Conservation (phyloP, 2,113 vertebrate species). For the Phycodurus eques region DNA sequence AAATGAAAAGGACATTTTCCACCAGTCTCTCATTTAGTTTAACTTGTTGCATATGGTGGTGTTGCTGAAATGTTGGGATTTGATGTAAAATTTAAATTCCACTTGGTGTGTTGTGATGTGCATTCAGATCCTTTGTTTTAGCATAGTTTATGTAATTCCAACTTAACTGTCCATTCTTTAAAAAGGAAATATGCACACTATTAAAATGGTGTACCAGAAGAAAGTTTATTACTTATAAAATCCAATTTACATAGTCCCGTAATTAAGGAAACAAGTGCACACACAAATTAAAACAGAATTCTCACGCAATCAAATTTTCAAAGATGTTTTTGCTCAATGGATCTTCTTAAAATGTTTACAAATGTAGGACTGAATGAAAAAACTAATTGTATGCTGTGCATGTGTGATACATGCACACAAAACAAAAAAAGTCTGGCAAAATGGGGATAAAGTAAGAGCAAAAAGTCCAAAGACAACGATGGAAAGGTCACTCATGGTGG, state of each 20-base stretch:
- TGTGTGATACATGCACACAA: conserved; percentile 19
- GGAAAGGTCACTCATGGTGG: background rate
- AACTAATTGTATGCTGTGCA: conserved; percentile 4
- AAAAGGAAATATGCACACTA: background rate
- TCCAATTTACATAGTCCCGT: conserved; percentile 56
- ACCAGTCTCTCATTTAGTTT: background rate
- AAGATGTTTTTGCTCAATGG: conserved; percentile 17
- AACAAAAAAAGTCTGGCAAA: conserved; percentile 34
- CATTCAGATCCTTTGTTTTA: no score
- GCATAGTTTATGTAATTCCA: no score
- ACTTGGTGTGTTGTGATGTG: no score
- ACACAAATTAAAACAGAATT: conserved; percentile 21
- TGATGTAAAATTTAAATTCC: no score
- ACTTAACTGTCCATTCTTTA: background rate
- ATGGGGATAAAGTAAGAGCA: conserved; percentile 3
- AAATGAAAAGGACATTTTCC: background rate
- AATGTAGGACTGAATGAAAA: background rate
- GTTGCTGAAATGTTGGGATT: background rate
- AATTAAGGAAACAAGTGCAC: conserved; percentile 26
- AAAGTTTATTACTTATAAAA: conserved; percentile 76
- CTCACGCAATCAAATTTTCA: conserved; percentile 19
- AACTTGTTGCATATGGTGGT: background rate
- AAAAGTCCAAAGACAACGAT: background rate
- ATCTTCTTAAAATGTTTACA: conserved; percentile 16
- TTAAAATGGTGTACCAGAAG: conserved; percentile 50